Percentiles rank a stretch among this genome's conserved stretches.
Conservation (phyloP, 30 jellyfish, hydroid and myxozoan genomes). For the Catostylus mosaicus region DNA sequence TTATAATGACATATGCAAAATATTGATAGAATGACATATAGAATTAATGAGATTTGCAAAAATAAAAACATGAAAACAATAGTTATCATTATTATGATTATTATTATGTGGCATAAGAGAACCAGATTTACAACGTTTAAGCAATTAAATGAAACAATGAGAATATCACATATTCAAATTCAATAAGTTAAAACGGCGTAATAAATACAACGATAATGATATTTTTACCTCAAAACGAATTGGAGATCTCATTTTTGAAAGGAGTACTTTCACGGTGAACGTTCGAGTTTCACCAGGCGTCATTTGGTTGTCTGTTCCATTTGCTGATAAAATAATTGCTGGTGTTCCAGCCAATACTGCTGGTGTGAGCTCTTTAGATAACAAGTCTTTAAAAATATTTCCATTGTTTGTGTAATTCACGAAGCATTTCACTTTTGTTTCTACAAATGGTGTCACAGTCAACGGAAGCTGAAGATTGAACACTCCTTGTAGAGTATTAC, state of each 20-base stretch:
- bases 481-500: slow-evolving; percentile 30
- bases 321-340: slow-evolving; percentile 26
- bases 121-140: too few relatives aligned
- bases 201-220: too few relatives aligned
- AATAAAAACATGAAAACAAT: too few relatives aligned
- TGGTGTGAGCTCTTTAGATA: slow-evolving; percentile 28
- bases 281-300: slow-evolving; percentile 71
- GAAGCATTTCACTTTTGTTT: slow-evolving; percentile 28
- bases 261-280: slow-evolving; percentile 57
- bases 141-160: too few relatives aligned
- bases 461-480: slow-evolving; percentile 47
- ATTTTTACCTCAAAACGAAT: slow-evolving; percentile 74
- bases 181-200: too few relatives aligned
- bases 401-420: slow-evolving; percentile 60
- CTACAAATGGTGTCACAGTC: slow-evolving; percentile 81
- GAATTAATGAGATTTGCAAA: too few relatives aligned
- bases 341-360: slow-evolving; percentile 83
- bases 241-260: slow-evolving; percentile 71
- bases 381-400: slow-evolving; percentile 50
- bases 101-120: too few relatives aligned
- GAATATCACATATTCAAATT: too few relatives aligned
- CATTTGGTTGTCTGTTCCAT: slow-evolving; percentile 27
- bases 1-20: too few relatives aligned
- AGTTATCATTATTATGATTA: too few relatives aligned
- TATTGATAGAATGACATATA: too few relatives aligned